A percentile compares a stretch with the other conserved stretches of the same genome.
Conservation (phyloP, 2,113 vertebrate species). For the Corythaeola cristata region DNA sequence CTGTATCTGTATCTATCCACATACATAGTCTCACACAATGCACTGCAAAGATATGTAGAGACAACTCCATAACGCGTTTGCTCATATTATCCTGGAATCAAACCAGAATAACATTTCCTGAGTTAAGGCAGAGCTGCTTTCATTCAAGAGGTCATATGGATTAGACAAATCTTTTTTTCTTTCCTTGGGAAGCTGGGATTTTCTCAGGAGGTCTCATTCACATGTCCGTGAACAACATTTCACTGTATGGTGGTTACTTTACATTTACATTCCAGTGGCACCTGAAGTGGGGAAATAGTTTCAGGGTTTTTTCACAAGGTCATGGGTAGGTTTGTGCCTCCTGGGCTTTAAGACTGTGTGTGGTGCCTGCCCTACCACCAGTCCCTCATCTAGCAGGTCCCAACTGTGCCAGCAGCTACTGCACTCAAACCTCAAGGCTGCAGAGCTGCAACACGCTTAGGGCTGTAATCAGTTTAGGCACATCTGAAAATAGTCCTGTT, state of each 20-base stretch:
- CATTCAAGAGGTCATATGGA: background rate
- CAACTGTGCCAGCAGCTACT: background rate
- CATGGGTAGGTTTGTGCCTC: background rate
- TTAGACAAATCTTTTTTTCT: background rate
- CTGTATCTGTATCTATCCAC: background rate
- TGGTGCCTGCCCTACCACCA: background rate
- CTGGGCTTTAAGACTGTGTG: background rate
- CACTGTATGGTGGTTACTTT: background rate
- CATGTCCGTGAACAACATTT: background rate
- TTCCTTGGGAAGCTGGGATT: background rate
- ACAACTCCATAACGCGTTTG: background rate
- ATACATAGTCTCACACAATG: background rate
- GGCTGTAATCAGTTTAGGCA: background rate
- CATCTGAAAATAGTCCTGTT: background rate
- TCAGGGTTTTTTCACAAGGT: background rate
- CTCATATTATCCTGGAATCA: background rate
- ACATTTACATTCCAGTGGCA: background rate
- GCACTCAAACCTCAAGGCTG: background rate
- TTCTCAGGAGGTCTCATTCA: background rate
- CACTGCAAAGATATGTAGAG: background rate
- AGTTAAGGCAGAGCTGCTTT: background rate
- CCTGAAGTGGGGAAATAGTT: background rate
- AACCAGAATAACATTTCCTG: background rate
- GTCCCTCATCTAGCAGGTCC: background rate
- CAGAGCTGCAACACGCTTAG: background rate